A percentile compares a stretch with the other conserved stretches of the same genome.
phyloP scores from a whole-genome alignment of 1,140 invertebrate genomes.

The Bombus soroeensis region DNA sequence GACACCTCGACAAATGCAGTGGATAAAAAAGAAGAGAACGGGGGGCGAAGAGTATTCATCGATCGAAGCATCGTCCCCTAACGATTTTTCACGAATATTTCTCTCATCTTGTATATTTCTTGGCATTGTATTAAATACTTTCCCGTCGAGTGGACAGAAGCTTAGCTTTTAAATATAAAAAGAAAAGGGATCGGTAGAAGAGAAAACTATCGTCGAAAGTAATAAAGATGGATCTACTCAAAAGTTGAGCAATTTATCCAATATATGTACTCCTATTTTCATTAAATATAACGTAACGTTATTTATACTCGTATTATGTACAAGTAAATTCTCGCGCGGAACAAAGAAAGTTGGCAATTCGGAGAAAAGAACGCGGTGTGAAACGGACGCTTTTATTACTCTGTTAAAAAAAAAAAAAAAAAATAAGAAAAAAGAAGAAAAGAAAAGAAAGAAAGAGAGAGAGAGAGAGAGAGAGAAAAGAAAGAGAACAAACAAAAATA shows the following conservation, averaged over 20 bases:
- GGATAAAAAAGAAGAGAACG: neutral
- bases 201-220: neutral
- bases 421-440: neutral
- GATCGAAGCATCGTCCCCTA: constrained; percentile 5
- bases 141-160: neutral
- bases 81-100: constrained; percentile 13
- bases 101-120: neutral
- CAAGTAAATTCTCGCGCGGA: constrained; percentile 22
- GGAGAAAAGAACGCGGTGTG: neutral
- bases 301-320: constrained; percentile 25
- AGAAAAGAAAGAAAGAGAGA: neutral
- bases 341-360: neutral
- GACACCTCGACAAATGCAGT: constrained; percentile 22
- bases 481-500: constrained; percentile 22
- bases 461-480: neutral
- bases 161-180: neutral
- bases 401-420: neutral
- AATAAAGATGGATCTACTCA: constrained; percentile 17
- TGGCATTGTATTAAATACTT: neutral
- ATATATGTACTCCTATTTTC: constrained; percentile 13
- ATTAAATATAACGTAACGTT: constrained; percentile 41
- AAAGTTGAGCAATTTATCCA: constrained; percentile 43
- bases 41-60: constrained; percentile 4
- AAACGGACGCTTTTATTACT: neutral
- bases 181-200: too few species aligned